Percentiles rank a stretch among this genome's conserved stretches.
These are phyloP conservation scores for Cirrhinus molitorella DNA, from an alignment of 2,797 vertebrate species.

Conservation along the genomic window DNA sequence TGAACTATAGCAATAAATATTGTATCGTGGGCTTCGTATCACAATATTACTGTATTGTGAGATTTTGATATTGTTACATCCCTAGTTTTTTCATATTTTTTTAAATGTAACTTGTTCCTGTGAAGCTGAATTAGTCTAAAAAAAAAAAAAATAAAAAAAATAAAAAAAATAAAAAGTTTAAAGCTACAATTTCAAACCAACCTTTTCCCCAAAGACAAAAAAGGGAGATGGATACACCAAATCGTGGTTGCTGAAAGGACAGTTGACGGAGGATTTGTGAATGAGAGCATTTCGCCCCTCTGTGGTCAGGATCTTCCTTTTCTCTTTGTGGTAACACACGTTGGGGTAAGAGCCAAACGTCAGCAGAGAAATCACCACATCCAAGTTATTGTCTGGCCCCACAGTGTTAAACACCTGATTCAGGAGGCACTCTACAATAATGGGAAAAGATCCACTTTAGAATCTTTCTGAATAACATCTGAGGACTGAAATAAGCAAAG, in stretches of 20 bases:
- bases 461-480: neutral
- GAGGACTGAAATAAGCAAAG: neutral
- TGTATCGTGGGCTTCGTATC: too few relatives aligned
- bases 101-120: too few relatives aligned
- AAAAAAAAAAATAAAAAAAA: too few relatives aligned
- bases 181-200: too few relatives aligned
- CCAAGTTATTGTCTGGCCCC: conserved; percentile 93
- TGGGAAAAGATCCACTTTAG: neutral
- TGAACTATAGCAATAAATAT: too few relatives aligned
- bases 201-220: conserved; percentile 97
- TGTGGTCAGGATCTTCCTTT: conserved; percentile 94
- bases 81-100: too few relatives aligned
- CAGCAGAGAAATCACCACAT: conserved; percentile 93
- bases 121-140: too few relatives aligned
- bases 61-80: too few relatives aligned
- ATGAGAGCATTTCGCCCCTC: conserved; percentile 96
- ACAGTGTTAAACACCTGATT: conserved; percentile 90
- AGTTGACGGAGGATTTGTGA: conserved; percentile 97
- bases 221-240: conserved; percentile 91
- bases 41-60: too few relatives aligned
- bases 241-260: conserved; percentile 95
- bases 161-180: too few relatives aligned
- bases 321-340: conserved; percentile 97
- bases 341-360: conserved; percentile 94
- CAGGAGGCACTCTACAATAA: conserved; percentile 85